Conservation (phyloP, 2,113 vertebrate species). For the Lagopus muta region DNA sequence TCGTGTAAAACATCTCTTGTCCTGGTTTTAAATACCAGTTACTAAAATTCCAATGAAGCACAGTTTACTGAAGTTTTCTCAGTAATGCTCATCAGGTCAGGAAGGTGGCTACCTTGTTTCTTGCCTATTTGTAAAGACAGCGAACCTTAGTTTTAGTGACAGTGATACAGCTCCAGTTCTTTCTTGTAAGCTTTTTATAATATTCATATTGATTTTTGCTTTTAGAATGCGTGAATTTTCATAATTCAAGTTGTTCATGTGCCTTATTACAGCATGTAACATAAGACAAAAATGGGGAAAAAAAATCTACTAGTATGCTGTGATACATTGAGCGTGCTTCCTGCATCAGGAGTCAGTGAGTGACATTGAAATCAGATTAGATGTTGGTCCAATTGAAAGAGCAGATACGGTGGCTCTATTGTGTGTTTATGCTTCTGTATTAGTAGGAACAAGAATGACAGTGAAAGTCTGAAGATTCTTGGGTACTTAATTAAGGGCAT, state of each 20-base stretch:
- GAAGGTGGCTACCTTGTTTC: not conserved
- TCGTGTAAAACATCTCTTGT: not conserved
- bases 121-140: not conserved
- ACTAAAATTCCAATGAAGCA: not conserved
- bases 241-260: slow-evolving; percentile 51
- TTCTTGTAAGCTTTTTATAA: not conserved
- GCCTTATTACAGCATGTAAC: slow-evolving; percentile 56
- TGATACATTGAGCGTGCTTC: slow-evolving; percentile 46
- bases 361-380: slow-evolving; percentile 37
- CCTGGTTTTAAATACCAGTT: not conserved
- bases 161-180: not conserved
- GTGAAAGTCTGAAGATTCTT: not conserved
- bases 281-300: slow-evolving; percentile 40
- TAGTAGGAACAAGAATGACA: not conserved
- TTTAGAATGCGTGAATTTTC: slow-evolving; percentile 27
- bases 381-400: slow-evolving; percentile 52
- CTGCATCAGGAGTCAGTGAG: slow-evolving; percentile 46
- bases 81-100: not conserved
- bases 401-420: slow-evolving; percentile 37
- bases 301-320: slow-evolving; percentile 30
- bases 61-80: not conserved
- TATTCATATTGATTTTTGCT: not conserved
- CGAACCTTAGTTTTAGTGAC: not conserved
- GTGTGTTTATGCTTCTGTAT: not conserved
- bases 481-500: not conserved